Conservation (phyloP, 2,888 invertebrate genomes). For the Anthoptus insignis region DNA sequence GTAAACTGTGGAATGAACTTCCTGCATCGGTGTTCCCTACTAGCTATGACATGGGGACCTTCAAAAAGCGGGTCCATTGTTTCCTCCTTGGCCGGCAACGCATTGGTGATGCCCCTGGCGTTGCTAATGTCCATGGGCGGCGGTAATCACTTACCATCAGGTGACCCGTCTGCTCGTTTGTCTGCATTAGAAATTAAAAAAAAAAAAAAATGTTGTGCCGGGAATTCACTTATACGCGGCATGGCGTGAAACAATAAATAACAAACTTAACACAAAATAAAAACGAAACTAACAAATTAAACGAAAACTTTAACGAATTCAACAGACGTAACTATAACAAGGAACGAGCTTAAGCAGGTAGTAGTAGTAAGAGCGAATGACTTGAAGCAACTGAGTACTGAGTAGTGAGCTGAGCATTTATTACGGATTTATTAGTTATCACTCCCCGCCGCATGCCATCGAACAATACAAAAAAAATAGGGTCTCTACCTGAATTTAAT, state of each 20-base stretch:
- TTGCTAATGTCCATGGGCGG: too few species aligned
- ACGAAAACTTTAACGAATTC: not conserved
- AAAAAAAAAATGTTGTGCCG: constrained; percentile 2
- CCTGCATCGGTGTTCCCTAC: too few species aligned
- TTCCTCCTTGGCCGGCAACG: too few species aligned
- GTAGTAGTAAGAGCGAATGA: not conserved
- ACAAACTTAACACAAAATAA: not conserved
- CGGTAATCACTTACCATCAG: too few species aligned
- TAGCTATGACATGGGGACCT: too few species aligned
- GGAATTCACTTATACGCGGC: constrained; percentile 8
- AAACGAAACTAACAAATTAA: not conserved
- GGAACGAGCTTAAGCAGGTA: not conserved
- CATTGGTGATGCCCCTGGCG: too few species aligned
- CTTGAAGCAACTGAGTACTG: not conserved
- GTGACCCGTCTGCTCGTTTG: too few species aligned
- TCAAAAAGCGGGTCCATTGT: too few species aligned
- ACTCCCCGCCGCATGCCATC: not conserved
- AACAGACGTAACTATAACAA: not conserved
- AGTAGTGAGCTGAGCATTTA: not conserved
- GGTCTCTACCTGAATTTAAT: not conserved
- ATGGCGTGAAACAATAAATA: not conserved
- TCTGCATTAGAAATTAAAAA: too few species aligned
- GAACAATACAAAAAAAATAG: not conserved
- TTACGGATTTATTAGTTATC: not conserved
- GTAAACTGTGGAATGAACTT: too few species aligned